phyloP scores from a whole-genome alignment of 2,797 vertebrate species.

The Clarias pachynema region DNA sequence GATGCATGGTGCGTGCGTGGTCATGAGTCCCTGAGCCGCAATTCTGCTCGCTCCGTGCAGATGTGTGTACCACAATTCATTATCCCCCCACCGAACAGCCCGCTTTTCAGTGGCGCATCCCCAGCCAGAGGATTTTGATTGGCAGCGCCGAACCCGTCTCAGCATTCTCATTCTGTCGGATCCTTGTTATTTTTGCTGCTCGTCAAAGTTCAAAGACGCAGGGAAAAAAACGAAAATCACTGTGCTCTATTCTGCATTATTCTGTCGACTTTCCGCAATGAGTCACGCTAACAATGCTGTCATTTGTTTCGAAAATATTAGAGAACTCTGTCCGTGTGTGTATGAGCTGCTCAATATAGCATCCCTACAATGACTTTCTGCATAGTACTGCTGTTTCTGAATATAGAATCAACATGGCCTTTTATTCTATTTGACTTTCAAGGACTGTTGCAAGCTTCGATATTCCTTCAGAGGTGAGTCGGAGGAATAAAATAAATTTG shows the following conservation, averaged over 20 bases:
- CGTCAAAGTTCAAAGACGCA: background rate
- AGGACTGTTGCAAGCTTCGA: background rate
- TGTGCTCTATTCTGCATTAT: background rate
- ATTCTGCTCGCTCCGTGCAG: constrained; percentile 25
- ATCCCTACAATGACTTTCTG: background rate
- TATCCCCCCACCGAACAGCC: constrained; percentile 35
- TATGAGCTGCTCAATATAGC: background rate
- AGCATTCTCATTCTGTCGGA: constrained; percentile 6
- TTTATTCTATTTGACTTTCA: background rate
- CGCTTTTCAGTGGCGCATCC: constrained; percentile 22
- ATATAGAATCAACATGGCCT: background rate
- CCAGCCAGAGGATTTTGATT: constrained; percentile 25
- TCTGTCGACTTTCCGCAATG: background rate
- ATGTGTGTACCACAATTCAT: constrained; percentile 48
- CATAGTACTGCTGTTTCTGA: background rate
- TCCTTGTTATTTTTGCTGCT: constrained; percentile 5
- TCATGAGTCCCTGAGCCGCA: constrained; percentile 34
- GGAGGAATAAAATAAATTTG: background rate
- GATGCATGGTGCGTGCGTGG: constrained; percentile 25
- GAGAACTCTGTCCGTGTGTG: background rate
- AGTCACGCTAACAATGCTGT: background rate
- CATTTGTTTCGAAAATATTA: background rate
- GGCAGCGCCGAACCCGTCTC: constrained; percentile 20
- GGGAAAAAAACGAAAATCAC: constrained; percentile 9
- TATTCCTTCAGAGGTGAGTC: background rate